phyloP scores from a whole-genome alignment of 2,113 vertebrate species.

The Rhipidura dahli region DNA sequence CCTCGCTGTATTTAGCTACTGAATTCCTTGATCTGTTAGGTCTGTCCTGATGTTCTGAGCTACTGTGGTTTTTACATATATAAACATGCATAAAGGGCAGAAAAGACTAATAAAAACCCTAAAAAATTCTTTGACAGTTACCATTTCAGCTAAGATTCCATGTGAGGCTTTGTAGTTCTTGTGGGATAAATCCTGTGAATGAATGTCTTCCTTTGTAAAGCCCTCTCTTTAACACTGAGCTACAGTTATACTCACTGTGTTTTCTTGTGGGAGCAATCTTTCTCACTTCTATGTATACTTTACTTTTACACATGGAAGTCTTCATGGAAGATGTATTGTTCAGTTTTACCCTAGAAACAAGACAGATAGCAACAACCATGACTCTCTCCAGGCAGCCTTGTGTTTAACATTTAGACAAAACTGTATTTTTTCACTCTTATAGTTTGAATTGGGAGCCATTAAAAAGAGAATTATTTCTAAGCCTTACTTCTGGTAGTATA shows the following conservation, averaged over 20 bases:
- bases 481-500: not conserved
- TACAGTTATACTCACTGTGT: not conserved
- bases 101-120: not conserved
- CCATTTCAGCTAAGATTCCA: not conserved
- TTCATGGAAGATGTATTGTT: not conserved
- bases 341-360: not conserved
- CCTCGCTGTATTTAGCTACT: not conserved
- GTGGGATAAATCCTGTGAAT: not conserved
- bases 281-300: not conserved
- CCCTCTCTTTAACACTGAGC: not conserved
- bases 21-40: not conserved
- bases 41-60: not conserved
- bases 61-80: not conserved
- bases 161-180: not conserved
- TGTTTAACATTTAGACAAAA: not conserved
- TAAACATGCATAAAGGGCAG: not conserved
- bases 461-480: not conserved
- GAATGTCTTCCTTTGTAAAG: not conserved
- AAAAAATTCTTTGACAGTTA: not conserved
- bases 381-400: not conserved
- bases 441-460: not conserved
- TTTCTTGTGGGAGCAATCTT: constrained; percentile 10
- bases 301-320: not conserved
- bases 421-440: not conserved
- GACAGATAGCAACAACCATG: not conserved